These are phyloP conservation scores for Crossocerus cetratus DNA, from an alignment of 2,888 invertebrate species.

Conservation along the genomic window DNA sequence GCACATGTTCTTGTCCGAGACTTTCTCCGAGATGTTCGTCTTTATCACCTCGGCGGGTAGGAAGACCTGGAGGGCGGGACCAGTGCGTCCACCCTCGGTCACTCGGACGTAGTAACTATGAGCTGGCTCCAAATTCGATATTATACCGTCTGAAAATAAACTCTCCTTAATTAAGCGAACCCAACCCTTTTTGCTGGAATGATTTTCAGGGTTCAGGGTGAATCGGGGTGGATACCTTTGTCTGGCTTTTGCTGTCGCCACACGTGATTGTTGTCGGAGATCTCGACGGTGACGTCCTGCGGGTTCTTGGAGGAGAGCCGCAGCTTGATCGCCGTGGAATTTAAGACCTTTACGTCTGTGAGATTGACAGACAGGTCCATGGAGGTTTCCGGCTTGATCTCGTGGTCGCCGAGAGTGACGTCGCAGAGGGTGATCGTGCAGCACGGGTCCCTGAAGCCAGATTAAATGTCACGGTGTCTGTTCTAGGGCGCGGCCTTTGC, in stretches of 20 bases:
- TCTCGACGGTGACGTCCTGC: constrained; percentile 66
- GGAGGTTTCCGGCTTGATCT: constrained; percentile 75
- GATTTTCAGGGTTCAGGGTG: background rate
- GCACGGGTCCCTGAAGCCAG: constrained; percentile 83
- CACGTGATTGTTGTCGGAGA: constrained; percentile 72
- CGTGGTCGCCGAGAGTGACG: constrained; percentile 88
- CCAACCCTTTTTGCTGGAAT: background rate
- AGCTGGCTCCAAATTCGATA: constrained; percentile 73
- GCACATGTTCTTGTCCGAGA: constrained; percentile 64
- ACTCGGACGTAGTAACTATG: constrained; percentile 75
- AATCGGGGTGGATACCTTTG: constrained; percentile 60
- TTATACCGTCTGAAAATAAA: constrained; percentile 65
- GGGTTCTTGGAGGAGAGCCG: constrained; percentile 67
- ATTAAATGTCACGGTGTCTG: background rate
- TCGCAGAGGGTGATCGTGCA: constrained; percentile 92
- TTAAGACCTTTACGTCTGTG: constrained; percentile 72
- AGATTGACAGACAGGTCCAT: constrained; percentile 70
- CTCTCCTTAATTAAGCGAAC: background rate
- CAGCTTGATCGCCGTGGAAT: constrained; percentile 73
- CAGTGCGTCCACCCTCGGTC: constrained; percentile 66
- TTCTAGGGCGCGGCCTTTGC: background rate
- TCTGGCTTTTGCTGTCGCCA: constrained; percentile 71
- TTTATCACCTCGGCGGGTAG: constrained; percentile 72
- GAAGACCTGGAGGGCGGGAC: constrained; percentile 68
- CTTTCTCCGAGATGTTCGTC: constrained; percentile 68